Evolutionary conservation across 2,797 vertebrate species (phyloP), one percentile per base, ranked within the genome.

Genomic region (Sebastiscus tertius): DNA sequence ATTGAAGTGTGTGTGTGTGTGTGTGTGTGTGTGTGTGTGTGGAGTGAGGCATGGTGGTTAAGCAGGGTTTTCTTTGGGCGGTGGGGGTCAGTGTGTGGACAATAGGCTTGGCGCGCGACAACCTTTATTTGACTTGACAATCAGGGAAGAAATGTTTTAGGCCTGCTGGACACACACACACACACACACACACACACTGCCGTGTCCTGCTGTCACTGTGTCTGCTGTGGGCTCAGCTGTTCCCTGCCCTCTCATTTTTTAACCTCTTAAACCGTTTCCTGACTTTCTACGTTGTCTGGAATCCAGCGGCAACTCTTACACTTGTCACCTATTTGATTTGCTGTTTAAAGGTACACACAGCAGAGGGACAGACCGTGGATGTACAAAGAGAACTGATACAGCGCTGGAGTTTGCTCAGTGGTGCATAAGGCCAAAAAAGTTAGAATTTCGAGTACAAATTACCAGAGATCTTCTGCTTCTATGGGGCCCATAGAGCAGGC

Each of bases 111-210:
- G 67, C 59, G 79, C 39, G 5, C 46, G 69, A 62, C 88, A 84
- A 75, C 70, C 83, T 89, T 87, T 87, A 76, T 87, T 89, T 88
- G 83, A 86, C 87, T 80, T 77, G 74, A 88, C 81, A 87, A 86
- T 90, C 63, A 89, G 67, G 64, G 72, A 82, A 91, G 76, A 85
- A 83, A 84, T 89, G 81, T 87, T 83, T 83, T 76, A 82, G 55
- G 27, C 29, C 55, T 75, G 34, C 33, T 64, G 31, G 16, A 63
- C 46, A 78, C 72, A 34, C 71, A 75, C 75, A 55, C 68, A 75
- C 34, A 26, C 66, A 60, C 36, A 27, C 75, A 78, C 54, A 26
- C 58, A 61, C 27, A 39, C 68, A 62, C 64, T 36, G 27, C 62
- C 54, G 22, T 55, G 54, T 76, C 87, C 90, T 90, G 86, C 88